Evolutionary conservation across 2,888 invertebrate species (phyloP), one percentile per base, ranked within the genome.

Genomic region (Cryptops parisi): DNA sequence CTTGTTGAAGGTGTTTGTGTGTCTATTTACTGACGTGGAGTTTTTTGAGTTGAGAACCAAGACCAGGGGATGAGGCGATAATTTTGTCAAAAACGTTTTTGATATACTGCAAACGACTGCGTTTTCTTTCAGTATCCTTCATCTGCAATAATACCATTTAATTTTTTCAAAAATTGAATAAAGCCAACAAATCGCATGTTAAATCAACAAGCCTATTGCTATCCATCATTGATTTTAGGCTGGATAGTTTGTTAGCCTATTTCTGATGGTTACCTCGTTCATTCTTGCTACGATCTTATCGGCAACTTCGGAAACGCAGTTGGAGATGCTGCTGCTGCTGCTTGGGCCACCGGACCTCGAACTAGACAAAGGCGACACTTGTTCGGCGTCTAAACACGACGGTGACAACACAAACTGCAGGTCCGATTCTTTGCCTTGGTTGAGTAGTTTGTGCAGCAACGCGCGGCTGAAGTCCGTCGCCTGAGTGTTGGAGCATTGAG

Each of bases 81-180:
- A 47, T 12, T 25, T 47, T 47, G 47, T 47, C 47, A 47, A 47
- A 47, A 12, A 47, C 25, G 17, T 27, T 15, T 47, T 47, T 47
- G 3, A 47, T 47, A 5, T 26, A 47, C 17, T 47, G 47, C n/a
- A 47, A 47, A 26, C 27, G 27, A 47, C 15, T 47, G 2, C 27
- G 12, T 27, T 27, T 47, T 2, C 27, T 12, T 47, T 27, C 27
- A 25, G 23, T 25, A n/a, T 47, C 47, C 17, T 47, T 47, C 3
- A 22, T 25, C 47, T 47, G 5, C 2, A 4, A 22, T 25, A 47
- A 47, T n/a, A 47, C n/a, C n/a, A n/a, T n/a, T n/a, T n/a, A n/a
- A n/a, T n/a, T n/a, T n/a, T n/a, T n/a, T n/a, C n/a, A n/a, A n/a
- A n/a, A n/a, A n/a, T n/a, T n/a, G n/a, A n/a, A n/a, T n/a, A n/a